A percentile compares a stretch with the other conserved stretches of the same genome.
These are phyloP conservation scores for Galaxias olidus DNA, from an alignment of 2,797 vertebrate species.

Conservation along the genomic window DNA sequence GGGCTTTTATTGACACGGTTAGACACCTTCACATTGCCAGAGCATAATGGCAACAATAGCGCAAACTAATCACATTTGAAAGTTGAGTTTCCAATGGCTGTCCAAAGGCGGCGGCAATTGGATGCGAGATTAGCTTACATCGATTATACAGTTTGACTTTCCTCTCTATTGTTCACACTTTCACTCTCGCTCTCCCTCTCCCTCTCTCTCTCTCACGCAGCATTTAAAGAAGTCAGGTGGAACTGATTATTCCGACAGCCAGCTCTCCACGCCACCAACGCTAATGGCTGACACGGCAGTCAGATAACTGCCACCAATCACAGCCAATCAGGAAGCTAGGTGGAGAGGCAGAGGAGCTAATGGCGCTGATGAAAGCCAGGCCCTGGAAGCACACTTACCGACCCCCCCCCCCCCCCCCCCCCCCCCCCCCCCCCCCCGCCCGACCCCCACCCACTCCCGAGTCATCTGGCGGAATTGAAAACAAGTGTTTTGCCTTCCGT, in stretches of 20 bases:
- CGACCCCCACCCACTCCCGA: conserved; percentile 37
- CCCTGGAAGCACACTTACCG: neutral
- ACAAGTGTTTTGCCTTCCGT: conserved; percentile 51
- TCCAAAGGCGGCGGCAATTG: no score
- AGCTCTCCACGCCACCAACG: conserved; percentile 68
- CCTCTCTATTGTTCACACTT: neutral
- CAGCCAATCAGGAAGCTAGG: conserved; percentile 60
- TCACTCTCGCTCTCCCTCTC: neutral
- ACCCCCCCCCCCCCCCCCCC: conserved; percentile 32
- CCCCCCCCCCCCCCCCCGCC: conserved; percentile 35
- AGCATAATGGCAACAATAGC: no score
- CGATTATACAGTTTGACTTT: no score
- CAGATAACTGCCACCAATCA: conserved; percentile 72
- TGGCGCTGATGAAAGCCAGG: conserved; percentile 49
- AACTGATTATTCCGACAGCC: conserved; percentile 69
- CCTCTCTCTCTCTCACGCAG: no score
- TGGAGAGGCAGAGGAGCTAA: conserved; percentile 73
- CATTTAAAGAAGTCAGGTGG: conserved; percentile 43
- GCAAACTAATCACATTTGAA: no score
- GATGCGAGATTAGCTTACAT: no score
- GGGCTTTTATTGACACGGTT: no score
- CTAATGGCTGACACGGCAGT: conserved; percentile 64
- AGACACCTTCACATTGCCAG: no score
- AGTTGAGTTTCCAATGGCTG: no score
- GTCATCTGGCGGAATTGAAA: conserved; percentile 58